Evolutionary conservation across 2,113 vertebrate genomes (phyloP), one percentile per base, ranked within the genome.

Genomic region (Diphyllodes magnificus): DNA sequence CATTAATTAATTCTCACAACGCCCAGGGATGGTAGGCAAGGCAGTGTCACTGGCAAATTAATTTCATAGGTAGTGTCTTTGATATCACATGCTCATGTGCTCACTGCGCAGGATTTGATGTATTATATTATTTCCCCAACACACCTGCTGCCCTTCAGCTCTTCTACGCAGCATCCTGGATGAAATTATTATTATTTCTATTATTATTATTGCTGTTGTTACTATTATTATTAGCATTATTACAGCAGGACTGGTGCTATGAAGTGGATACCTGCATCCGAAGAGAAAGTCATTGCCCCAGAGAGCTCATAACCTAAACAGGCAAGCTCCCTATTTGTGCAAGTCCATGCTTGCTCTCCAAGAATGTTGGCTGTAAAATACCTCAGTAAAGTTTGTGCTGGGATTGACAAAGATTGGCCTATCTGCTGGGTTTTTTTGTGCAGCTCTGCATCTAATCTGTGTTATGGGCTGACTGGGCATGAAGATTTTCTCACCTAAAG

Each of bases 1-100:
- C 77, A 94, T 95, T 95, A 97, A 97, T 97, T 97, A 97, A 91
- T 93, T 96, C 94, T 85, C 76, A 56, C 94, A 93, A 96, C 49
- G 77, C 94, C 86, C 92, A 95, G 89, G 91, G 82, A 94, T 78
- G 92, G 91, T 71, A 93, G 81, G 82, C 92, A 96, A 94, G 94
- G 86, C 85, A 95, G 84, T 96, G 87, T 92, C 92, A 71, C 72
- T 64, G 92, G 89, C 91, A 92, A 94, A 90, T 91, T 91, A 90
- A 96, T 95, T 96, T 96, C 65, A 37, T 92, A 90, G 91, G 93
- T 88, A 92, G 72, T 89, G 82, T 91, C 94, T 96, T 93, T 93
- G 86, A 89, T 96, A 93, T 91, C 70, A 47, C 66, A 69, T 18
- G 5, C 76, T 93, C 87, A 65, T 76, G 71, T 33, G 79, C 59